These are phyloP conservation scores for Zaprionus davidi DNA, from an alignment of 1,140 invertebrate species.

Conservation along the genomic window DNA sequence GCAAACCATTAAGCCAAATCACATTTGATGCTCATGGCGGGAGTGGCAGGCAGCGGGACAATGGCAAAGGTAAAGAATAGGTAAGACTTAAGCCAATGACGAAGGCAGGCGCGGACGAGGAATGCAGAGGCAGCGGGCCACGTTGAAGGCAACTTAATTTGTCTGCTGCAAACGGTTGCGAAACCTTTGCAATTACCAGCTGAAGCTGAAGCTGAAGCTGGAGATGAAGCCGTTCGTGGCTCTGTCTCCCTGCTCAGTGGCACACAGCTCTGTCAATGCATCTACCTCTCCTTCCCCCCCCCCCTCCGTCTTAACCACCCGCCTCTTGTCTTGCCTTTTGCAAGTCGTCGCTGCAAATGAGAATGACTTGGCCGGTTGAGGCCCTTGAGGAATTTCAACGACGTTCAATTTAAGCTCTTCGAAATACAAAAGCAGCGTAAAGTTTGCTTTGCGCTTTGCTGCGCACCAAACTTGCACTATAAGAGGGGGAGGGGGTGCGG, in stretches of 20 bases:
- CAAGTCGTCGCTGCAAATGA: constrained; percentile 44
- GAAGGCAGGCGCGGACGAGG: not conserved
- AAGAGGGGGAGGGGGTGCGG: too few relatives aligned
- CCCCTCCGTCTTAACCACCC: not conserved
- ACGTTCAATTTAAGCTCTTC: constrained; percentile 77
- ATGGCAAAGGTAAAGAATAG: constrained; percentile 20
- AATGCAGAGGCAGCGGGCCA: not conserved
- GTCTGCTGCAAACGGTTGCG: constrained; percentile 56
- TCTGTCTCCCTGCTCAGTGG: not conserved
- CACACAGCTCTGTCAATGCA: not conserved
- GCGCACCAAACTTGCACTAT: constrained; percentile 56
- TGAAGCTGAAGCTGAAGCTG: constrained; percentile 7
- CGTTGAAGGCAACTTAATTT: constrained; percentile 65
- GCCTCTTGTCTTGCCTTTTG: not conserved
- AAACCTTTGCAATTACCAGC: constrained; percentile 72
- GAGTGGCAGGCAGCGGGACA: not conserved
- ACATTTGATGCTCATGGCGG: constrained; percentile 40
- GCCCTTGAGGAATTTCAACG: constrained; percentile 78
- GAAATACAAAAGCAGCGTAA: constrained; percentile 72
- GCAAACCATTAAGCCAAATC: constrained; percentile 47
- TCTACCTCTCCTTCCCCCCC: not conserved
- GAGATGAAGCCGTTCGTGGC: not conserved
- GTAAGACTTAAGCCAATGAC: constrained; percentile 35
- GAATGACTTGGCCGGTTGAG: constrained; percentile 51
- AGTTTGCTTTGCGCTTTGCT: constrained; percentile 71